Conservation (phyloP, 2,888 invertebrate species). For the Ennomos erosarius region DNA sequence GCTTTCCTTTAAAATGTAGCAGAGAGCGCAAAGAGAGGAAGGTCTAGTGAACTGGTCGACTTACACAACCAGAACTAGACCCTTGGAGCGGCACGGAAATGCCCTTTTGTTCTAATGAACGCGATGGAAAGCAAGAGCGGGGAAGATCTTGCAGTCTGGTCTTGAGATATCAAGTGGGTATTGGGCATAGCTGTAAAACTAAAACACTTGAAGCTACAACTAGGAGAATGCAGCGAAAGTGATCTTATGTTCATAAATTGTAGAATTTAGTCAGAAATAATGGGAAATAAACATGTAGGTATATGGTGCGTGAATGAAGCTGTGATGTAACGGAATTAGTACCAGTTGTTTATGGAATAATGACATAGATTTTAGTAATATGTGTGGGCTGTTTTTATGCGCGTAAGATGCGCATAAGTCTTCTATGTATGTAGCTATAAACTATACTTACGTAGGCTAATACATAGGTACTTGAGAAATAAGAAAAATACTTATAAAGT, state of each 20-base stretch:
- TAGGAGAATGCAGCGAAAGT: conserved; percentile 14
- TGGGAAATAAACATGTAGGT: background rate
- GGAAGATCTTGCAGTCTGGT: conserved; percentile 2
- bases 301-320: background rate
- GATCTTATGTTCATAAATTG: conserved; percentile 7
- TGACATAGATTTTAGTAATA: background rate
- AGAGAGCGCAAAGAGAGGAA: background rate
- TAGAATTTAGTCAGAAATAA: too few relatives aligned
- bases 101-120: background rate
- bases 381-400: background rate
- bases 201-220: conserved; percentile 4
- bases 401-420: background rate
- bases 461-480: too few relatives aligned
- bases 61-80: conserved; percentile 3
- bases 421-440: too few relatives aligned
- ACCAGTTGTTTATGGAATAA: too few relatives aligned
- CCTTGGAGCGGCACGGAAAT: background rate
- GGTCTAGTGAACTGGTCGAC: conserved; percentile 10
- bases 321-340: background rate
- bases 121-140: background rate
- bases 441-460: too few relatives aligned
- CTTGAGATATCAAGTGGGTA: background rate
- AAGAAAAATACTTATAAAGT: too few relatives aligned
- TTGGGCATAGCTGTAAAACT: background rate
- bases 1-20: background rate